phyloP scores from a whole-genome alignment of 2,113 vertebrate genomes.

The Takifugu flavidus region DNA sequence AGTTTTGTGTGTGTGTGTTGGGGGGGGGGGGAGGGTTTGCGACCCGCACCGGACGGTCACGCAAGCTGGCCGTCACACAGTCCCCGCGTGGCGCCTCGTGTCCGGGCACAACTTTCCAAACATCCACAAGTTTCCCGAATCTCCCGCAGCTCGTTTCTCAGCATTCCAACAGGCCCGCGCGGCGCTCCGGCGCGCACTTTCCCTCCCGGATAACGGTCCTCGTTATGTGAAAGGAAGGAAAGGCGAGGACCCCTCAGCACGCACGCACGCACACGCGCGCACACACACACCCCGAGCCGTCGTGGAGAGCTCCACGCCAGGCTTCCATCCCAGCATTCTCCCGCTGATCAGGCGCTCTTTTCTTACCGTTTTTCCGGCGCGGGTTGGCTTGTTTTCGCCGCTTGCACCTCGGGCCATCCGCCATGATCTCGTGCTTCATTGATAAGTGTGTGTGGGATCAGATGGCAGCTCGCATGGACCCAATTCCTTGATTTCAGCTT shows the following conservation, averaged over 20 bases:
- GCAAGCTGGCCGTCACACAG: too few relatives aligned
- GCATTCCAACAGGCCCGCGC: not conserved
- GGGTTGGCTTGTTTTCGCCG: constrained; percentile 99
- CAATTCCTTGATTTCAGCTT: constrained; percentile 87
- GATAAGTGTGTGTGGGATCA: constrained; percentile 90
- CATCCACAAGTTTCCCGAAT: constrained; percentile 44
- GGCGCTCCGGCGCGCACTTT: constrained; percentile 31
- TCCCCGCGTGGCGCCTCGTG: too few relatives aligned
- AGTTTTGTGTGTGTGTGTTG: too few relatives aligned
- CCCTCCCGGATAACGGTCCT: too few relatives aligned
- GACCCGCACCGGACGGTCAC: too few relatives aligned
- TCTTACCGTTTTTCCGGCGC: constrained; percentile 97
- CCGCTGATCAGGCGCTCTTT: constrained; percentile 35
- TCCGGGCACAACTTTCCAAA: constrained; percentile 61
- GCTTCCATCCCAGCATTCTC: not conserved
- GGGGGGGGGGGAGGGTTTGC: too few relatives aligned
- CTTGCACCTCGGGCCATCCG: constrained; percentile 99
- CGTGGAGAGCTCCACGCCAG: not conserved
- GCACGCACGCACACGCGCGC: not conserved
- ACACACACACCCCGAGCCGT: not conserved
- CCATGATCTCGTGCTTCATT: constrained; percentile 99
- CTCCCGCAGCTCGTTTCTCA: too few relatives aligned
- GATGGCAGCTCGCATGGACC: constrained; percentile 97
- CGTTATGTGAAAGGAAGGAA: too few relatives aligned
- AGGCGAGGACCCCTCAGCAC: not conserved